Base-by-base conservation (phyloP, 2,888 invertebrate species). In the Malacosoma neustria region DNA sequence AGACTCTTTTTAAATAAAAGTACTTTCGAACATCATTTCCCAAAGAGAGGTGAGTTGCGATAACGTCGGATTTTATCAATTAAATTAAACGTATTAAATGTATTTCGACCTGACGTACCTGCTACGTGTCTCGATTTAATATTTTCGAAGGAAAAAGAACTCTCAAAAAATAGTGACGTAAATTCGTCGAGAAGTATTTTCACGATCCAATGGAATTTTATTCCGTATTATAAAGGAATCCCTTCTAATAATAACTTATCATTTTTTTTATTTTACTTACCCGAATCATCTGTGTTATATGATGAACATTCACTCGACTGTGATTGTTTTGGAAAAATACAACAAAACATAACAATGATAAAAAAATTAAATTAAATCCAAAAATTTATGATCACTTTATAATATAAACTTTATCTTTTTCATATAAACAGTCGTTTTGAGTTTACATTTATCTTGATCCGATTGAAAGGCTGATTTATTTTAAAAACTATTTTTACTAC, bases 331-430 rank as follows among this genome's bases (percentile, higher is more conserved):
- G 3, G 41, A 15, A 48, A 53, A 33, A 56, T 45, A 46, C 67
- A 67, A 50, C 67, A 63, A 43, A 67, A 65, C 67, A 67, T 66
- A n/a, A n/a, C n/a, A n/a, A n/a, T n/a, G n/a, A n/a, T n/a, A n/a
- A n/a, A n/a, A n/a, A n/a, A n/a, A n/a, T n/a, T n/a, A n/a, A n/a
- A n/a, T n/a, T n/a, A n/a, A n/a, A n/a, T n/a, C n/a, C n/a, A n/a
- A n/a, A n/a, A n/a, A n/a, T n/a, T n/a, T n/a, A n/a, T n/a, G n/a
- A n/a, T n/a, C n/a, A n/a, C n/a, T n/a, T n/a, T n/a, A n/a, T n/a
- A n/a, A n/a, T n/a, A n/a, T n/a, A n/a, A n/a, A n/a, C n/a, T n/a
- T n/a, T n/a, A n/a, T n/a, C n/a, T n/a, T n/a, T n/a, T n/a, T n/a
- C n/a, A n/a, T n/a, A n/a, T n/a, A n/a, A n/a, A n/a, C n/a, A n/a